Base-by-base conservation (phyloP, 2,888 invertebrate genomes). In the Myopa testacea region DNA sequence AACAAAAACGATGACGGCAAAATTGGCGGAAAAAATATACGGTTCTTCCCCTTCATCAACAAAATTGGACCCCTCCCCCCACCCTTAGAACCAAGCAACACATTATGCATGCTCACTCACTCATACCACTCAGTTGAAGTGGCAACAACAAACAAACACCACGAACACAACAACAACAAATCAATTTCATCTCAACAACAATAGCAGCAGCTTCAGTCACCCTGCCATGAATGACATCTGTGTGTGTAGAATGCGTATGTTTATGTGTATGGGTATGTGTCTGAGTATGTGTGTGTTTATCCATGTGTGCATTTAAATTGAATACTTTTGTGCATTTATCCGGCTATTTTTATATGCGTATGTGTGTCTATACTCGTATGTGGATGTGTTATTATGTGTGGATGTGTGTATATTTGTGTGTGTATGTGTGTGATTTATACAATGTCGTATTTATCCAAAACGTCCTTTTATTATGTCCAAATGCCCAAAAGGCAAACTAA, bases 271-370 rank as follows among this genome's bases (percentile, higher is more conserved):
- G 63, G n/a, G 63, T 63, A 19, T 14, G 69, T 68, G 38, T 14
- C 63, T 76, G 62, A 45, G 38, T 71, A 7, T 50, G 55, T 71
- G 50, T 71, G 71, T 55, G 55, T 55, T 52, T 71, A 34, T 55
- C 26, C 1, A 26, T 71, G 71, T 26, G 26, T 67, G 19, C 16
- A 58, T 58, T 16, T 58, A 16, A 40, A 34, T 67, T 14, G 16
- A 67, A 67, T 12, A 40, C n/a, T 55, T 16, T 14, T 58, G 16
- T 26, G 58, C 8, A 58, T n/a, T 58, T 16, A 26, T 26, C 10
- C 55, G 58, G 2, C 19, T 1, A 4, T 58, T 3, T n/a, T 58
- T 16, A n/a, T 12, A 58, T 16, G 45, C 45, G 45, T 10, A 10
- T 45, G 45, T 45, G 45, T 45, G 45, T 45, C 45, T 45, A n/a